Evolutionary conservation across 1,140 invertebrate genomes (phyloP), one percentile per base, ranked within the genome.

Genomic region (Drosophila kanapiae): DNA sequence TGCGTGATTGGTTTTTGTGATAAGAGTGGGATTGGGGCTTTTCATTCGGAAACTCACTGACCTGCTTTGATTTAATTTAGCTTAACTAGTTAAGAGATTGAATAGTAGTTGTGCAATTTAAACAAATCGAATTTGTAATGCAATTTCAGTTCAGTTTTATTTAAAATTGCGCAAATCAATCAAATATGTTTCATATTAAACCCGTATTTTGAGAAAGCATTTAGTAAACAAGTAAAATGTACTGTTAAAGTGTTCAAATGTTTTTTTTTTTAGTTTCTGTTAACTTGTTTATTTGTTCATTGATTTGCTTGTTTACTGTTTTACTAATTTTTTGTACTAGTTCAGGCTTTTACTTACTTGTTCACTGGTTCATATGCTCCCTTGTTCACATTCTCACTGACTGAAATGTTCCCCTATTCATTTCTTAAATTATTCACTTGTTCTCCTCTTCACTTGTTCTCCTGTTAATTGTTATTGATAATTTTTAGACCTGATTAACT

Each of bases 1-100:
- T 74, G 70, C 70, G 70, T 70, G 70, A 74, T 60, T 49, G 70
- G 53, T 72, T 48, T 60, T 72, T 42, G 70, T 42, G 67, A 74
- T 74, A 72, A 72, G 68, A 37, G 31, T 35, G 27, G 27, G 27
- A 48, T n/a, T 31, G 48, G 38, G 18, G 48, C 13, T 38, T 70
- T 67, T 54, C 53, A 69, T 49, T 60, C 23, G 67, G 31, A 65
- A 69, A 56, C 31, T 10, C 64, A 69, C 38, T 71, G 67, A 38
- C 65, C 37, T 38, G 53, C 37, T 59, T 72, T 72, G 67, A 72
- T 59, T 59, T 37, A 29, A 70, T 58, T 71, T 70, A 2, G 40
- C 18, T 18, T 33, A 69, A 53, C 47, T 69, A 38, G 64, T 47
- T 47, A n/a, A 35, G 11, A 47, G 33, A 18, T 29, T 65, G 23